phyloP scores from a whole-genome alignment of 2,888 invertebrate species.

The Hyppa rectilinea region DNA sequence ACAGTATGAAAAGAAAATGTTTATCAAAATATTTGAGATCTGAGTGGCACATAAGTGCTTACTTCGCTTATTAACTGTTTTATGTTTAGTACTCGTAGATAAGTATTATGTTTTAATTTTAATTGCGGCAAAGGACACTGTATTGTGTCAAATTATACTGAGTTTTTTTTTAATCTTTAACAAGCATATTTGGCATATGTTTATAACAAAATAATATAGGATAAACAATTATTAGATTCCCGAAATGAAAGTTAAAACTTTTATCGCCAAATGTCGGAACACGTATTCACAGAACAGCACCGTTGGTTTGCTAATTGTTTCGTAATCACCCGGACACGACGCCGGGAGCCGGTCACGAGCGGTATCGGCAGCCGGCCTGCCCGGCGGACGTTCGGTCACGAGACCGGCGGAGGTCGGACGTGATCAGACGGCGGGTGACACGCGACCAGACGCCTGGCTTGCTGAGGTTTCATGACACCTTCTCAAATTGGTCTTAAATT shows the following conservation, averaged over 20 bases:
- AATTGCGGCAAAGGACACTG: too few species aligned
- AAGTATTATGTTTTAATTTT: not conserved
- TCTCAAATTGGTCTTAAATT: not conserved
- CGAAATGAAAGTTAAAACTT: slow-evolving; percentile 12
- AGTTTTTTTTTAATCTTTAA: too few species aligned
- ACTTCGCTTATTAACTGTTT: not conserved
- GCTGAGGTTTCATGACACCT: slow-evolving; percentile 5
- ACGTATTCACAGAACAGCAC: slow-evolving; percentile 27
- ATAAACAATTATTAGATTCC: slow-evolving; percentile 1
- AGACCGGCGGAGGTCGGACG: slow-evolving; percentile 24
- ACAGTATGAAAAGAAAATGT: slow-evolving; percentile 34
- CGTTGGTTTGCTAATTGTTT: slow-evolving; percentile 40
- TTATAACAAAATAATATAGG: too few species aligned
- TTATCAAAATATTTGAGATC: slow-evolving; percentile 26
- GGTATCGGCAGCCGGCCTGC: slow-evolving; percentile 12
- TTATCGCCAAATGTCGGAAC: slow-evolving; percentile 4
- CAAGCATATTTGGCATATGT: too few species aligned
- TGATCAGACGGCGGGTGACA: slow-evolving; percentile 20
- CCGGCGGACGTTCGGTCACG: slow-evolving; percentile 34
- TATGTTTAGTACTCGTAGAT: not conserved
- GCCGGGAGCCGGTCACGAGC: slow-evolving; percentile 5
- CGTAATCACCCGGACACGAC: slow-evolving; percentile 39
- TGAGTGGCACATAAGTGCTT: not conserved
- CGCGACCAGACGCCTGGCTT: slow-evolving; percentile 26
- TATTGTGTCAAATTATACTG: too few species aligned